Base-by-base conservation (phyloP, 1,140 invertebrate species). In the Colletes latitarsis region DNA sequence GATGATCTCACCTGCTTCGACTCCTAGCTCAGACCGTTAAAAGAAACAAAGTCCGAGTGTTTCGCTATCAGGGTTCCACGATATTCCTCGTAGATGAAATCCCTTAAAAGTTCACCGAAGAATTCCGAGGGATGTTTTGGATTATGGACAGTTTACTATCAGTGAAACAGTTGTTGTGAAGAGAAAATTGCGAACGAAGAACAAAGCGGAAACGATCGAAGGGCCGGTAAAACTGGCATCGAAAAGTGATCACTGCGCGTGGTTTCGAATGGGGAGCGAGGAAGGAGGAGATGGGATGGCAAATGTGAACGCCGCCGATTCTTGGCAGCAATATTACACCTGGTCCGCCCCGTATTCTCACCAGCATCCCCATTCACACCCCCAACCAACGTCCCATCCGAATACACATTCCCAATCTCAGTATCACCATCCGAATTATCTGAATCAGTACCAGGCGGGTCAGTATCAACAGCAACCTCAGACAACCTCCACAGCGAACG, bases 251-350 rank as follows among this genome's bases (percentile, higher is more conserved):
- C 21, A 41, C 6, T 60, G 19, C 52, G 41, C 30, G 43, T 73
- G 73, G 70, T 53, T 53, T 19, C 82, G 82, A 55, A 92, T 90
- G 89, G 88, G 88, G 60, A 89, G 87, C 82, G 89, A 91, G 21
- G 86, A 90, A 21, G 55, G 82, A 17, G 76, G 77, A 43, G 81
- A 87, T 69, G 84, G 83, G 14, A 89, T 90, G 90, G 77, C 85
- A 41, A 78, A 83, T 73, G 46, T 83, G 67, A 86, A 89, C 63
- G 83, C 89, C 17, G 84, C 83, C 14, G 79, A 86, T 71, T 92
- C 91, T 15, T 93, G 91, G 92, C 91, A 92, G 52, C 91, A 92
- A 30, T 89, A 91, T 41, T 91, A 92, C 70, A 86, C 85, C 52
- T 92, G 91, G 91, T 87, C 81, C 66, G 77, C 81, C 9, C 84